A percentile compares a stretch with the other conserved stretches of the same genome.
Conservation (phyloP, 92 coral and sea anemone genomes). For the Epizoanthus ramosus region DNA sequence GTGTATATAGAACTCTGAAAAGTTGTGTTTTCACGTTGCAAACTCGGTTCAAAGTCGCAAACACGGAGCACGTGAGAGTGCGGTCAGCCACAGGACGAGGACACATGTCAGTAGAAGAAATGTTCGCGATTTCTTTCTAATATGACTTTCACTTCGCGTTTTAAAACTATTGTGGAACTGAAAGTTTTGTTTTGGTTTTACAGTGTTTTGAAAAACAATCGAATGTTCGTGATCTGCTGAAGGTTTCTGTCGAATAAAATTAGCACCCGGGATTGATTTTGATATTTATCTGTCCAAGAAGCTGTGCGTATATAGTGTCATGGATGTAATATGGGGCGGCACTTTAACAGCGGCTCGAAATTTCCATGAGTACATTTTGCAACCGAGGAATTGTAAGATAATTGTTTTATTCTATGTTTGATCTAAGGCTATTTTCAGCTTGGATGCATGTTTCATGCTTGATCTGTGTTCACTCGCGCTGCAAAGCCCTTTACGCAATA, state of each 20-base stretch:
- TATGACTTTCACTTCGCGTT: neutral
- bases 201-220: slow-evolving; percentile 40
- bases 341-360: neutral
- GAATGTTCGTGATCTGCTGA: slow-evolving; percentile 15
- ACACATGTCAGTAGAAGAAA: neutral
- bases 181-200: slow-evolving; percentile 19
- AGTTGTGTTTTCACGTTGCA: neutral
- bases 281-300: neutral
- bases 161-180: neutral
- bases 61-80: slow-evolving; percentile 28
- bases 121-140: neutral
- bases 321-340: too few species aligned
- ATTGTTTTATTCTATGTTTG: neutral
- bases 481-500: neutral
- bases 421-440: slow-evolving; percentile 17
- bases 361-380: neutral
- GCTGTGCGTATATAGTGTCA: too few species aligned
- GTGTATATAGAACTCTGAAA: neutral
- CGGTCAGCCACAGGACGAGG: slow-evolving; percentile 17
- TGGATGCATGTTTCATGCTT: slow-evolving; percentile 28
- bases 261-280: neutral
- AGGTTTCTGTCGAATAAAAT: slow-evolving; percentile 17
- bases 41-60: neutral
- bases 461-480: slow-evolving; percentile 36
- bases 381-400: neutral